Percentiles rank a stretch among this genome's conserved stretches.
Conservation (phyloP, 2,113 vertebrate genomes). For the Actinemys pallida region DNA sequence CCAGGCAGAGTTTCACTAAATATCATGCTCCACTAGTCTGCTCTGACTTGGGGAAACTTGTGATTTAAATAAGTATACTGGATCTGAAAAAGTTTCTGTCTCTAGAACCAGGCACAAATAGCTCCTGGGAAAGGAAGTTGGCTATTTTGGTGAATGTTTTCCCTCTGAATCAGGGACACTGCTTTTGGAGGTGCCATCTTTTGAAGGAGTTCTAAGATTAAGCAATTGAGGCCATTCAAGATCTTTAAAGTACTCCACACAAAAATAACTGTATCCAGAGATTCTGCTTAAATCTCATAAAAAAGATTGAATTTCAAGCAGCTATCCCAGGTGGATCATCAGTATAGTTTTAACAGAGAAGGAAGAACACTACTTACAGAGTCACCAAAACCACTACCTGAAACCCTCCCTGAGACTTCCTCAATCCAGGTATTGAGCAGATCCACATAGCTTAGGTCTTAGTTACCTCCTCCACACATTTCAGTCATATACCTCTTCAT, state of each 20-base stretch:
- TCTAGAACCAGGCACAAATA: not conserved
- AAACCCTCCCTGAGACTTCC: not conserved
- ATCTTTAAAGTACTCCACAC: not conserved
- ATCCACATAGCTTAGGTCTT: not conserved
- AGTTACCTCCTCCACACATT: not conserved
- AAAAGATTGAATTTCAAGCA: not conserved
- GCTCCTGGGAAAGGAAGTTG: not conserved
- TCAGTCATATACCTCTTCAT: not conserved
- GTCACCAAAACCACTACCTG: not conserved
- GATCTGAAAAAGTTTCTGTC: not conserved
- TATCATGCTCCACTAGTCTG: not conserved
- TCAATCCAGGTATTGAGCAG: not conserved
- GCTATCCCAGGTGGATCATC: not conserved
- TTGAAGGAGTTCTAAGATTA: not conserved
- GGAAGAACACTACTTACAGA: not conserved
- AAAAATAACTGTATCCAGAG: not conserved
- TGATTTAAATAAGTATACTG: not conserved
- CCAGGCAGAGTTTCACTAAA: not conserved
- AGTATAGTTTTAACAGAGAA: not conserved
- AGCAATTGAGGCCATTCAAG: not conserved
- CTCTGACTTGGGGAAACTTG: not conserved
- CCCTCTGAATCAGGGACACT: not conserved
- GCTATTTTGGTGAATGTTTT: not conserved
- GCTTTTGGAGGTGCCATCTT: not conserved
- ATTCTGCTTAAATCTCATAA: not conserved